phyloP scores from a whole-genome alignment of 2,797 vertebrate species.

The Crenichthys baileyi region DNA sequence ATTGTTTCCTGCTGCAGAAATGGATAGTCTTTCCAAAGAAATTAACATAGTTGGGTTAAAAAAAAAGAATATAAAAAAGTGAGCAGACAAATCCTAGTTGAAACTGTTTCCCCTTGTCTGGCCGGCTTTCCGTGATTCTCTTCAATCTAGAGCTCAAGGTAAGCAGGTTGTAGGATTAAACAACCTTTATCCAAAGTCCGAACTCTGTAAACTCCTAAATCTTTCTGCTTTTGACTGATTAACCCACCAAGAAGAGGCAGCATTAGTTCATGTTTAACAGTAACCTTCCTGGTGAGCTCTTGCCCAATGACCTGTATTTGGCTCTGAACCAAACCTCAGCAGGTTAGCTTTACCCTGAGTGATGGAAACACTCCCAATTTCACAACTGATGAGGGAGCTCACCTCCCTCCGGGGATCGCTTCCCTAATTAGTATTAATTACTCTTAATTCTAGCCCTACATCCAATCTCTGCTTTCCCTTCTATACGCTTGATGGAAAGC shows the following conservation, averaged over 20 bases:
- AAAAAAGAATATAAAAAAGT: constrained; percentile 1
- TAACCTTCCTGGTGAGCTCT: constrained; percentile 55
- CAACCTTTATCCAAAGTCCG: constrained; percentile 59
- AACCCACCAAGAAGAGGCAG: constrained; percentile 60
- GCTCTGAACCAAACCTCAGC: constrained; percentile 40
- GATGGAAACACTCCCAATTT: constrained; percentile 56
- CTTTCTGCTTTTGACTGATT: constrained; percentile 74
- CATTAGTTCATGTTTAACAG: constrained; percentile 48
- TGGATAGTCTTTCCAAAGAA: constrained; percentile 39
- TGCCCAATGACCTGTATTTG: constrained; percentile 56
- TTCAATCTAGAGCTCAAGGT: constrained; percentile 71
- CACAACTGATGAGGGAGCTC: constrained; percentile 57
- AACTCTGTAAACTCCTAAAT: constrained; percentile 67
- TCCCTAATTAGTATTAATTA: constrained; percentile 84
- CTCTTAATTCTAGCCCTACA: constrained; percentile 76
- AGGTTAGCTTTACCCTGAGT: constrained; percentile 45
- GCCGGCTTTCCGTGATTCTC: constrained; percentile 56
- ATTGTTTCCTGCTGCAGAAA: constrained; percentile 72
- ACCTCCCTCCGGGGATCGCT: constrained; percentile 62
- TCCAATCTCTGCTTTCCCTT: constrained; percentile 68
- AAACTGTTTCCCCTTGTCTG: constrained; percentile 31
- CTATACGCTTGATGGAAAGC: constrained; percentile 47
- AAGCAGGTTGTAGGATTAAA: constrained; percentile 63
- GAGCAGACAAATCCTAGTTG: constrained; percentile 11
- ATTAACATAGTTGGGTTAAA: constrained; percentile 11